These are phyloP conservation scores for Clanis bilineata DNA, from an alignment of 2,888 invertebrate species.

Conservation along the genomic window DNA sequence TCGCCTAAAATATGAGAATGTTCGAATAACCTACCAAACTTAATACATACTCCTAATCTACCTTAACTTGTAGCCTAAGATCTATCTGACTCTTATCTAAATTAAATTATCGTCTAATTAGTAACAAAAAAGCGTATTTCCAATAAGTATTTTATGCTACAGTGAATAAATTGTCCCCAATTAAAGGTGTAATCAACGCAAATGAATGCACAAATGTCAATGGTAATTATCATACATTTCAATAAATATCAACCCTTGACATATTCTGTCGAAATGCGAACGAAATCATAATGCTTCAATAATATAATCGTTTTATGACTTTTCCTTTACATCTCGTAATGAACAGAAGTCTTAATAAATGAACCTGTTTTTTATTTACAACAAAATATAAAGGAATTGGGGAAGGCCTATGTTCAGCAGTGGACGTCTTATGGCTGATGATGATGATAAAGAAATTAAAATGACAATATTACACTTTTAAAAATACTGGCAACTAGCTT, in stretches of 20 bases:
- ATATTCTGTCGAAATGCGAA: neutral
- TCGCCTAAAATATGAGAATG: too few relatives aligned
- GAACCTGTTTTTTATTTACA: neutral
- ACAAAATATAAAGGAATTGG: neutral
- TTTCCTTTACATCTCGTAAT: neutral
- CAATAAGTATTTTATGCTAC: neutral
- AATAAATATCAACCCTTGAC: conserved; percentile 13
- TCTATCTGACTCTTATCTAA: too few relatives aligned
- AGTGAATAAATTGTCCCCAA: neutral
- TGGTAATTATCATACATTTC: conserved; percentile 3
- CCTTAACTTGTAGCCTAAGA: too few relatives aligned
- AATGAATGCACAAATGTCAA: conserved; percentile 5
- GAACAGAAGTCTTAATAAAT: neutral
- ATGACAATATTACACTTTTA: too few relatives aligned
- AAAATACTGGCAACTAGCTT: neutral
- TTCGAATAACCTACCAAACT: too few relatives aligned
- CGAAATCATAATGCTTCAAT: neutral
- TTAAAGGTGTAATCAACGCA: neutral
- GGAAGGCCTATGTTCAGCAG: too few relatives aligned
- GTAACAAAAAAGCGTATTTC: neutral
- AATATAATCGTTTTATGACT: conserved; percentile 1
- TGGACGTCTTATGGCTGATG: too few relatives aligned
- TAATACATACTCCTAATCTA: too few relatives aligned
- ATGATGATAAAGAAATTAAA: too few relatives aligned
- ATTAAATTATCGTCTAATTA: neutral